phyloP scores from a whole-genome alignment of 1,140 invertebrate species.

The Lasioglossum albipes region DNA sequence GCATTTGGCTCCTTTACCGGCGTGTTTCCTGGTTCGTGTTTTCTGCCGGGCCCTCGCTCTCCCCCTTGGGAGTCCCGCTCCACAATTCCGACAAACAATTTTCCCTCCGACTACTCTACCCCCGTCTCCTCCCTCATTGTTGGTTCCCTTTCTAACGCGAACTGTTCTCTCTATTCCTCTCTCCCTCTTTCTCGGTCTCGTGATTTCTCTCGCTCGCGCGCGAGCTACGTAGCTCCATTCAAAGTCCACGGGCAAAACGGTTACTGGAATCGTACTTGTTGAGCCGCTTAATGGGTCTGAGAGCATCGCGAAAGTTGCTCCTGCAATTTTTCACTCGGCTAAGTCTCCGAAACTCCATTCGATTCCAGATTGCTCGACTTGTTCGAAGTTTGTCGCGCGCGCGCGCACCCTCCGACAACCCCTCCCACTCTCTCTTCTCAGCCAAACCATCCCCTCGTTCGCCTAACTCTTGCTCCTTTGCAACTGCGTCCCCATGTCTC shows the following conservation, averaged over 20 bases:
- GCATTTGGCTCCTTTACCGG: slow-evolving; percentile 39
- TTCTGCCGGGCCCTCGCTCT: neutral
- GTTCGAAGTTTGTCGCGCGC: slow-evolving; percentile 69
- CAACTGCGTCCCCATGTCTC: neutral
- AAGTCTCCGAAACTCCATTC: slow-evolving; percentile 72
- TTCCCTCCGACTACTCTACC: slow-evolving; percentile 17
- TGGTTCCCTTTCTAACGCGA: slow-evolving; percentile 17
- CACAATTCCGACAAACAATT: slow-evolving; percentile 45
- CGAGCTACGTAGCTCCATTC: slow-evolving; percentile 36
- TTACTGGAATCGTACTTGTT: slow-evolving; percentile 71
- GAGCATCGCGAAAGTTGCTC: slow-evolving; percentile 68
- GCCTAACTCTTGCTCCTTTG: neutral
- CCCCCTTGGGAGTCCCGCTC: slow-evolving; percentile 1
- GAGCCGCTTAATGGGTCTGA: slow-evolving; percentile 70
- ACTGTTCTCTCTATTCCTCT: neutral
- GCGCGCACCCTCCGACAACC: slow-evolving; percentile 12
- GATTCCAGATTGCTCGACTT: slow-evolving; percentile 74
- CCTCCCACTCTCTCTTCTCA: neutral
- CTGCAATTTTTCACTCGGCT: slow-evolving; percentile 74
- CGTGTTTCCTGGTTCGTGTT: slow-evolving; percentile 38
- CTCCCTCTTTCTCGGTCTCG: slow-evolving; percentile 2
- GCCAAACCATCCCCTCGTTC: neutral
- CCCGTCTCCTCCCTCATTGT: neutral
- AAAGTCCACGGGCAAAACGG: slow-evolving; percentile 49
- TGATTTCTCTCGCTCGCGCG: neutral